A percentile compares a stretch with the other conserved stretches of the same genome.
Conservation (phyloP, 1,140 invertebrate species). For the Sweltsa coloradensis region DNA sequence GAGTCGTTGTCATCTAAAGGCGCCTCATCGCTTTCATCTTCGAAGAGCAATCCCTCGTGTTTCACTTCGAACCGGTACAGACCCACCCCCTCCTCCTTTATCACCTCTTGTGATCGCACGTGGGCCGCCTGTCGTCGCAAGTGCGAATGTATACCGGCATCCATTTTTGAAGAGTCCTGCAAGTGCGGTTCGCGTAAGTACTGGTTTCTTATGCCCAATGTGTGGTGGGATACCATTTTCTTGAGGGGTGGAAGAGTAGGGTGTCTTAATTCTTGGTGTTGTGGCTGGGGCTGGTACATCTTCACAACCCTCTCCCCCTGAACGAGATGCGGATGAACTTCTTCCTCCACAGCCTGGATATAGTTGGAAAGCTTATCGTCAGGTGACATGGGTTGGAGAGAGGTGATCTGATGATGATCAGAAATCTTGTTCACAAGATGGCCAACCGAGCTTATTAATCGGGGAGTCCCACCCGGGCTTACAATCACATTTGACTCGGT, state of each 20-base stretch:
- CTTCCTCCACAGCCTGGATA: slow-evolving; percentile 21
- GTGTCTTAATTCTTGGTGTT: slow-evolving; percentile 5
- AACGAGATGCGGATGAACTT: slow-evolving; percentile 15
- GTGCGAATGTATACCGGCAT: no score
- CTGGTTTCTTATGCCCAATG: background rate
- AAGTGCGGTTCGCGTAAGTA: no score
- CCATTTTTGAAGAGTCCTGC: no score
- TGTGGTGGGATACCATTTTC: slow-evolving; percentile 16
- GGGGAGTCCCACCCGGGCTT: slow-evolving; percentile 6
- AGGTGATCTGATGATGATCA: slow-evolving; percentile 14
- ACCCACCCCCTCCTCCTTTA: slow-evolving; percentile 13
- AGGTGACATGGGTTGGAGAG: slow-evolving; percentile 16
- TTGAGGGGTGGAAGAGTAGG: slow-evolving; percentile 22
- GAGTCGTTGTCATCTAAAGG: slow-evolving; percentile 19
- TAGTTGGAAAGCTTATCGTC: slow-evolving; percentile 20
- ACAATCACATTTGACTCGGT: slow-evolving; percentile 16
- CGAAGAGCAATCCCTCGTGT: slow-evolving; percentile 8
- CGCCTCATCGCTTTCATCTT: slow-evolving; percentile 12
- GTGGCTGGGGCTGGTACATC: slow-evolving; percentile 15
- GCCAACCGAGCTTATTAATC: background rate
- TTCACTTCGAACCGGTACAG: slow-evolving; percentile 13
- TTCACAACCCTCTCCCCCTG: slow-evolving; percentile 17
- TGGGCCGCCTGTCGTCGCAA: no score
- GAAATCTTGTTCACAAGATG: slow-evolving; percentile 1
- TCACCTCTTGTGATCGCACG: no score